Conservation (phyloP, 2,113 vertebrate genomes). For the Isichthys henryi region DNA sequence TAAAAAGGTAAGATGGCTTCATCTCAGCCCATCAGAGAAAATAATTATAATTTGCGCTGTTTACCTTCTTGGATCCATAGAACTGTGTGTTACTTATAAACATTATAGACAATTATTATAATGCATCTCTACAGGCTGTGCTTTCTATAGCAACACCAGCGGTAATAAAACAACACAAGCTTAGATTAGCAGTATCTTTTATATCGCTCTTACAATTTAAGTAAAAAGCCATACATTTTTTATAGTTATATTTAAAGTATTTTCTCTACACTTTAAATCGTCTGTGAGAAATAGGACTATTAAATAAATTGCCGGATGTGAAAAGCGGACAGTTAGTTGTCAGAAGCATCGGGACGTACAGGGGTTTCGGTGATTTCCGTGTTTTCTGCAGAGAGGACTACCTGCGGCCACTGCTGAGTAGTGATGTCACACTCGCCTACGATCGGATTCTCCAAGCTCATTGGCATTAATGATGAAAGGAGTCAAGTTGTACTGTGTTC, state of each 20-base stretch:
- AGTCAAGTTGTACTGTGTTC: neutral
- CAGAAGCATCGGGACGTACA: neutral
- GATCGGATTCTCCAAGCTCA: neutral
- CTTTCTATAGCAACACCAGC: neutral
- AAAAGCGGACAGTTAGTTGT: neutral
- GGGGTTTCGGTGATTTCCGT: neutral
- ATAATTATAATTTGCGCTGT: neutral
- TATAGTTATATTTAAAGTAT: neutral
- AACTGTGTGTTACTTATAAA: neutral
- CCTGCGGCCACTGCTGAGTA: neutral
- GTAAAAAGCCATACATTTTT: neutral
- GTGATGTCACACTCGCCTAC: neutral
- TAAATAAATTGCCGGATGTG: neutral
- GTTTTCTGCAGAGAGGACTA: neutral
- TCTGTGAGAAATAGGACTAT: neutral
- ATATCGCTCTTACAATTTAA: neutral
- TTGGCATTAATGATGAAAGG: neutral
- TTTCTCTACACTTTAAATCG: neutral
- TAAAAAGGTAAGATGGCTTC: constrained; percentile 69
- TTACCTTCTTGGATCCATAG: neutral
- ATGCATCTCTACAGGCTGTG: neutral
- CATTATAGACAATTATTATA: neutral
- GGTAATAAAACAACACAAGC: neutral
- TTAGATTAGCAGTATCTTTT: neutral
- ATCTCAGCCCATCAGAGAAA: neutral